A percentile compares a stretch with the other conserved stretches of the same genome.
Conservation (phyloP, 2,888 invertebrate genomes). For the Chelonus formosanus region DNA sequence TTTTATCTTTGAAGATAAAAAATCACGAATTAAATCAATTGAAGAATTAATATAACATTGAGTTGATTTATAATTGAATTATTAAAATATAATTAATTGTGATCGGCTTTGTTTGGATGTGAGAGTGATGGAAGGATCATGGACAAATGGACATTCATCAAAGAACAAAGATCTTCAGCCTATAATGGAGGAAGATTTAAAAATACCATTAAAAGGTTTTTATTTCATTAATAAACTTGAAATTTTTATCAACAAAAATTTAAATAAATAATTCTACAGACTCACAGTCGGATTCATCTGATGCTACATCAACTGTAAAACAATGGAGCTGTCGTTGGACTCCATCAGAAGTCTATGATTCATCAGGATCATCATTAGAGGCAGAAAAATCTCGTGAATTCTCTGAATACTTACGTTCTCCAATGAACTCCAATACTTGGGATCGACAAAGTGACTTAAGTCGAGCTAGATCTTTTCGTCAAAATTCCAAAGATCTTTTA, state of each 20-base stretch:
- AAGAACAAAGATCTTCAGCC: slow-evolving; percentile 50
- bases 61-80: too few species aligned
- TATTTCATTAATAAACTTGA: neutral
- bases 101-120: too few species aligned
- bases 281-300: slow-evolving; percentile 55
- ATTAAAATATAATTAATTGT: too few species aligned
- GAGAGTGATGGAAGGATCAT: slow-evolving; percentile 47
- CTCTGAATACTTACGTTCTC: neutral
- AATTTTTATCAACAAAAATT: too few species aligned
- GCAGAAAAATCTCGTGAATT: neutral
- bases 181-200: slow-evolving; percentile 54
- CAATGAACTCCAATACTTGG: neutral
- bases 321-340: slow-evolving; percentile 57
- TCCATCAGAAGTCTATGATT: slow-evolving; percentile 58
- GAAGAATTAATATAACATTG: too few species aligned
- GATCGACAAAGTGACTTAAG: neutral
- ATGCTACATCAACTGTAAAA: slow-evolving; percentile 55
- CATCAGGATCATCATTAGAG: slow-evolving; percentile 45
- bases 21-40: too few species aligned
- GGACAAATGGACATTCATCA: slow-evolving; percentile 43
- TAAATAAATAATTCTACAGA: slow-evolving; percentile 39
- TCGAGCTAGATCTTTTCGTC: too few species aligned
- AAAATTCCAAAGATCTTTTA: too few species aligned
- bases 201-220: slow-evolving; percentile 47
- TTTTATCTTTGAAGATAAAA: too few species aligned